phyloP scores from a whole-genome alignment of 2,888 invertebrate species.

The Synergus umbraculus region DNA sequence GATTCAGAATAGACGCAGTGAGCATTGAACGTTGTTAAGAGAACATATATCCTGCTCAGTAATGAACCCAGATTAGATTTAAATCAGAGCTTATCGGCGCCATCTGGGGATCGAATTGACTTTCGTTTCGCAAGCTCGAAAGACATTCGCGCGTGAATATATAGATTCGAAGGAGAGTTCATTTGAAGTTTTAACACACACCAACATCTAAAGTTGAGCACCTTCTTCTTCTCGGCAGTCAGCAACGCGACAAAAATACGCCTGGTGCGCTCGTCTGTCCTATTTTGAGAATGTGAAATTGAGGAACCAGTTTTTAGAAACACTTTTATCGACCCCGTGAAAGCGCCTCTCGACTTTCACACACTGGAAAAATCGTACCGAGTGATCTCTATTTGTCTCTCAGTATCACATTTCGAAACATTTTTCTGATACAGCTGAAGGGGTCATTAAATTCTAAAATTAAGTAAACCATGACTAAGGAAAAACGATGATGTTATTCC shows the following conservation, averaged over 20 bases:
- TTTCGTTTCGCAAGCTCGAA: constrained; percentile 27
- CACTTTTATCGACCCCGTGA: constrained; percentile 44
- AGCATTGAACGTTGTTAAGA: not conserved
- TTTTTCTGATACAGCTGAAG: not conserved
- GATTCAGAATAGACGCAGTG: not conserved
- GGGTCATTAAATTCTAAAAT: not conserved
- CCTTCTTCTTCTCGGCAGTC: constrained; percentile 36
- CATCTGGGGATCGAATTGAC: constrained; percentile 27
- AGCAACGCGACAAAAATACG: constrained; percentile 53
- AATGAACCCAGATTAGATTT: constrained; percentile 15
- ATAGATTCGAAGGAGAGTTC: constrained; percentile 30
- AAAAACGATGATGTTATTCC: not conserved
- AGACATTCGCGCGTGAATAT: constrained; percentile 19
- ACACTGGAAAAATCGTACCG: constrained; percentile 39
- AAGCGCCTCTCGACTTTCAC: constrained; percentile 42
- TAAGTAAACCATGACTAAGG: not conserved
- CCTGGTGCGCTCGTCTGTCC: constrained; percentile 45
- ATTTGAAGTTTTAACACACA: constrained; percentile 30
- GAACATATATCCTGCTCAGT: not conserved
- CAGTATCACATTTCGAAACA: not conserved
- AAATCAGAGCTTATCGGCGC: constrained; percentile 15
- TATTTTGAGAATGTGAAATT: constrained; percentile 55
- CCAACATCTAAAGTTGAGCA: constrained; percentile 25
- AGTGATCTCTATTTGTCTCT: not conserved
- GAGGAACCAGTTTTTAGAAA: constrained; percentile 54